phyloP scores from a whole-genome alignment of 2,113 vertebrate species.

The Platysternon megacephalum region DNA sequence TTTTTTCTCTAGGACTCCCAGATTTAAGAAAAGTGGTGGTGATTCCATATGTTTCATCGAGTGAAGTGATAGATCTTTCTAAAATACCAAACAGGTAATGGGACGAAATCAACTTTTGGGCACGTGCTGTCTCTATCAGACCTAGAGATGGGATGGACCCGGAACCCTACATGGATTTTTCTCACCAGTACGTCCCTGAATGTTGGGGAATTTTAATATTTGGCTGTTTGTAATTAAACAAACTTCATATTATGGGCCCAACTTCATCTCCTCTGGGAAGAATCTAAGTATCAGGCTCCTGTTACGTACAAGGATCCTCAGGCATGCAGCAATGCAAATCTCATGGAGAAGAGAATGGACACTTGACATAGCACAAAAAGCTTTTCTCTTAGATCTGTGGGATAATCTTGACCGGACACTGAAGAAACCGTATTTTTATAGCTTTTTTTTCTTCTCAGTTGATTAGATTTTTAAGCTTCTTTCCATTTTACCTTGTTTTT shows the following conservation, averaged over 20 bases:
- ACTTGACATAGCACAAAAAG: not conserved
- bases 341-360: not conserved
- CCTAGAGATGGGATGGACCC: not conserved
- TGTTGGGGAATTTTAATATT: not conserved
- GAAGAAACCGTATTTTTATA: not conserved
- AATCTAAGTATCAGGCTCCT: not conserved
- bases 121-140: not conserved
- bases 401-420: not conserved
- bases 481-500: not conserved
- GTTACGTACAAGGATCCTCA: not conserved
- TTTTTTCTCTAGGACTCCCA: slow-evolving; percentile 83
- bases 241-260: not conserved
- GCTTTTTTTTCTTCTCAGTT: not conserved
- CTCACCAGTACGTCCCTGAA: not conserved
- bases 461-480: not conserved
- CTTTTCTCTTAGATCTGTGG: not conserved
- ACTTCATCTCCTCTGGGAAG: not conserved
- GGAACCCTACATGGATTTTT: not conserved
- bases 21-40: slow-evolving; percentile 92
- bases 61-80: slow-evolving; percentile 88
- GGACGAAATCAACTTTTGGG: not conserved
- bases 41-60: slow-evolving; percentile 88
- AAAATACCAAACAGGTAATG: slow-evolving; percentile 89
- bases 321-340: not conserved
- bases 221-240: not conserved